Evolutionary conservation across 2,113 vertebrate species (phyloP).

Genomic region (Hydrolagus affinis): DNA sequence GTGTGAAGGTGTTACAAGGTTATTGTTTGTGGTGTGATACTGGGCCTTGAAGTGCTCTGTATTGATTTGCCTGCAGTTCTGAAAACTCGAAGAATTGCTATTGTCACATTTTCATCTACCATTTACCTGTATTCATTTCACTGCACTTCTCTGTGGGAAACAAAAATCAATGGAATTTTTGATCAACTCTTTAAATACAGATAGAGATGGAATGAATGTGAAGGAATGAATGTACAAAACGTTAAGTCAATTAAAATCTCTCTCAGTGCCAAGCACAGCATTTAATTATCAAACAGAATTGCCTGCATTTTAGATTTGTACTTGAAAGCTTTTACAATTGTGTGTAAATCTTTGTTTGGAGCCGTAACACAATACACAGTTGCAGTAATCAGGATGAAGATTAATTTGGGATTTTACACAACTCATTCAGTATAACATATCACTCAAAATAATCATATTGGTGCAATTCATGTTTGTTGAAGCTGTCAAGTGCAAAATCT

Average conservation of each 20-base stretch:
- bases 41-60: not conserved
- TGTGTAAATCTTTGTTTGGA: too few relatives aligned
- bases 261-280: not conserved
- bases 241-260: not conserved
- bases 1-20: not conserved
- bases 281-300: not conserved
- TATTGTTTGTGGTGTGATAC: not conserved
- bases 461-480: too few relatives aligned
- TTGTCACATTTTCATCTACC: not conserved
- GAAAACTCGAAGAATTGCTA: not conserved
- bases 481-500: too few relatives aligned
- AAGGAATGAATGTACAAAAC: not conserved
- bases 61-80: constrained; percentile 1
- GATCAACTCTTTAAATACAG: constrained; percentile 8
- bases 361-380: too few relatives aligned
- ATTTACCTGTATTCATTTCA: not conserved
- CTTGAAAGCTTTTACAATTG: too few relatives aligned
- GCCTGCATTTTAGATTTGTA: not conserved
- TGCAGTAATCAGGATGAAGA: too few relatives aligned
- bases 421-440: too few relatives aligned
- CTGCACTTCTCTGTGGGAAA: not conserved
- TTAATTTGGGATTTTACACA: too few relatives aligned
- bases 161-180: constrained; percentile 26
- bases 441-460: too few relatives aligned
- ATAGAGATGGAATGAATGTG: too few relatives aligned